phyloP scores from a whole-genome alignment of 2,797 vertebrate genomes.

The Antrozous pallidus region DNA sequence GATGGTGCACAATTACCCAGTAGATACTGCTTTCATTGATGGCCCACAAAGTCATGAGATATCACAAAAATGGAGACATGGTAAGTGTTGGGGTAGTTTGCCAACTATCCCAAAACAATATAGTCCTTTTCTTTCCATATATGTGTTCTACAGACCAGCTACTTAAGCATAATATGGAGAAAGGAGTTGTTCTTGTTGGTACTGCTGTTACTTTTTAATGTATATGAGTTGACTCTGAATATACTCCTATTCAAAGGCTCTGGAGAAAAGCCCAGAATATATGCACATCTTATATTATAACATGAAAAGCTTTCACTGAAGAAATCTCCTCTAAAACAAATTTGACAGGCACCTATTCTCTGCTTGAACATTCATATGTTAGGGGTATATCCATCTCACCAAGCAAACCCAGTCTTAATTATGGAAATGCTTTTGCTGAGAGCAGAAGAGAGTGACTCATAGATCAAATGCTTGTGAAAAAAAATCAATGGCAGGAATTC shows the following conservation, averaged over 20 bases:
- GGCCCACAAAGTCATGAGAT: background rate
- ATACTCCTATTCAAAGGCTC: background rate
- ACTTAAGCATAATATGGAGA: background rate
- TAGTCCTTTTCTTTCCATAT: background rate
- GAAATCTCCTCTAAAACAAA: background rate
- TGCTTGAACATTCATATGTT: background rate
- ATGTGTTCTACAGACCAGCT: background rate
- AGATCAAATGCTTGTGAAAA: slow-evolving; percentile 25
- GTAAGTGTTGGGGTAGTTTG: background rate
- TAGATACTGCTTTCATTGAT: background rate
- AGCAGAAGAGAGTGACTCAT: slow-evolving; percentile 22
- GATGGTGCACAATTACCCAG: background rate
- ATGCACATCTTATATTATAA: background rate
- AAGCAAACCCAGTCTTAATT: slow-evolving; percentile 17
- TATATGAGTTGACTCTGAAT: background rate
- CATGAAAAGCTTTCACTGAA: background rate
- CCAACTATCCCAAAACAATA: background rate
- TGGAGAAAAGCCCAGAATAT: background rate
- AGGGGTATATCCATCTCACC: background rate
- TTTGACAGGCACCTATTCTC: background rate
- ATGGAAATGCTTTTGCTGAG: slow-evolving; percentile 28
- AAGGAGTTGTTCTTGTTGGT: background rate
- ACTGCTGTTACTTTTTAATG: background rate
- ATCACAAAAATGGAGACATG: background rate
- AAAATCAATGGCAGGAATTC: background rate